phyloP scores from a whole-genome alignment of 30 jellyfish, hydroid and myxozoan genomes.

The Pelagia noctiluca region DNA sequence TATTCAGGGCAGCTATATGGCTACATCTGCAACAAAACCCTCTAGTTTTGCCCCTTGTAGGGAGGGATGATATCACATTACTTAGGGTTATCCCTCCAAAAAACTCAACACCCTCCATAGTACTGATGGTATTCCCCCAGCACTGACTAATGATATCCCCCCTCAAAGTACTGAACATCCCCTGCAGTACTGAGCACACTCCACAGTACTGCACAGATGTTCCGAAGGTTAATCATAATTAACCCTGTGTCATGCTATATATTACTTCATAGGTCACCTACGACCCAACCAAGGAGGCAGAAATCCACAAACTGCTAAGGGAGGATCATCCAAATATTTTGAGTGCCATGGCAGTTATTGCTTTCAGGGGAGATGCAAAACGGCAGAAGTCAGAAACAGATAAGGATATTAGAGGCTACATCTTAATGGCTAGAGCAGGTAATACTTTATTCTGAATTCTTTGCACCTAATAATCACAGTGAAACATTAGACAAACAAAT shows the following conservation, averaged over 20 bases:
- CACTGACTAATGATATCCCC: neutral
- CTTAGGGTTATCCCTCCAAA: neutral
- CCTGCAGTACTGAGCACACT: neutral
- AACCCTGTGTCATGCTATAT: neutral
- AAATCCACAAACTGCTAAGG: conserved; percentile 12
- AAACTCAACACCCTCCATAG: neutral
- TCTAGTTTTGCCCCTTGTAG: too few species aligned
- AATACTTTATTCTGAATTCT: too few species aligned
- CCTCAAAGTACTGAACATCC: neutral
- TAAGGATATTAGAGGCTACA: neutral
- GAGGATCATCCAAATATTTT: conserved; percentile 58
- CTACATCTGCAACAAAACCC: too few species aligned
- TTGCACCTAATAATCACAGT: too few species aligned
- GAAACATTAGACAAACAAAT: too few species aligned
- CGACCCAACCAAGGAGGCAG: conserved; percentile 33
- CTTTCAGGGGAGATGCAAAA: too few species aligned
- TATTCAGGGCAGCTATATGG: too few species aligned
- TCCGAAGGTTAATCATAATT: too few species aligned
- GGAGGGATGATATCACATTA: too few species aligned
- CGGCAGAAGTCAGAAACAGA: too few species aligned
- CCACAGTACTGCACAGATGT: too few species aligned
- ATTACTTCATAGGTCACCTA: conserved; percentile 14
- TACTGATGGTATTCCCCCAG: neutral
- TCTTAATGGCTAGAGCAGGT: conserved; percentile 59
- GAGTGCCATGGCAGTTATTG: conserved; percentile 26